Percentiles rank a stretch among this genome's conserved stretches.
Evolutionary conservation across 2,888 invertebrate genomes (phyloP).

Genomic region (Epirrita christyi): DNA sequence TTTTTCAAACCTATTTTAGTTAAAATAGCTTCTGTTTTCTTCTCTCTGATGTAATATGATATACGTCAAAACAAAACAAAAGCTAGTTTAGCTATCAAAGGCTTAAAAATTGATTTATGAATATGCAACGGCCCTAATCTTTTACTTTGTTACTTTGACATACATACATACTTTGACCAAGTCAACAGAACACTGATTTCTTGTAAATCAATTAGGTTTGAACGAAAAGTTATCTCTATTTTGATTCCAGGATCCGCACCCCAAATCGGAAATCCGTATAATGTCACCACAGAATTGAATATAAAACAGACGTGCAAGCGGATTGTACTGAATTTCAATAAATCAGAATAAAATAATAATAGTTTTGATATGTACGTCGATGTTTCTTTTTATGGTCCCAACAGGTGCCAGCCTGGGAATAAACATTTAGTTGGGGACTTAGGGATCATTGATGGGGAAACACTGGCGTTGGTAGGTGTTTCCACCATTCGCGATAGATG

Average conservation of each 20-base stretch:
- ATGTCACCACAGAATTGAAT: constrained; percentile 32
- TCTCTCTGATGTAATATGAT: too few relatives aligned
- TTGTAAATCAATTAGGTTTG: background rate
- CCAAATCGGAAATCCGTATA: constrained; percentile 27
- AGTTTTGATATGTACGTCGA: constrained; percentile 13
- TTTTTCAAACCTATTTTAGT: too few relatives aligned
- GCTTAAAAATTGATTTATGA: too few relatives aligned
- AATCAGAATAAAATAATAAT: constrained; percentile 7
- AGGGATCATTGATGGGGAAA: background rate
- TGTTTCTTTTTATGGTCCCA: constrained; percentile 16
- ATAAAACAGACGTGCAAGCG: constrained; percentile 26
- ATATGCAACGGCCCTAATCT: too few relatives aligned
- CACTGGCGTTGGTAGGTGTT: too few relatives aligned
- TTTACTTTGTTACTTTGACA: too few relatives aligned
- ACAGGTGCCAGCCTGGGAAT: constrained; percentile 12
- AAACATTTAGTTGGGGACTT: background rate
- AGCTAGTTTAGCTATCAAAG: too few relatives aligned
- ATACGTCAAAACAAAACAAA: too few relatives aligned
- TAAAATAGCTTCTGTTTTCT: too few relatives aligned
- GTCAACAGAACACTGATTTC: too few relatives aligned
- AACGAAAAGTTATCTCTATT: constrained; percentile 2
- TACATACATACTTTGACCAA: too few relatives aligned
- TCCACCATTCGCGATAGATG: too few relatives aligned
- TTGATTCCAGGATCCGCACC: constrained; percentile 11
- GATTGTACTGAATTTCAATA: constrained; percentile 26